Conservation (phyloP, 2,113 vertebrate species). For the Alces alces region DNA sequence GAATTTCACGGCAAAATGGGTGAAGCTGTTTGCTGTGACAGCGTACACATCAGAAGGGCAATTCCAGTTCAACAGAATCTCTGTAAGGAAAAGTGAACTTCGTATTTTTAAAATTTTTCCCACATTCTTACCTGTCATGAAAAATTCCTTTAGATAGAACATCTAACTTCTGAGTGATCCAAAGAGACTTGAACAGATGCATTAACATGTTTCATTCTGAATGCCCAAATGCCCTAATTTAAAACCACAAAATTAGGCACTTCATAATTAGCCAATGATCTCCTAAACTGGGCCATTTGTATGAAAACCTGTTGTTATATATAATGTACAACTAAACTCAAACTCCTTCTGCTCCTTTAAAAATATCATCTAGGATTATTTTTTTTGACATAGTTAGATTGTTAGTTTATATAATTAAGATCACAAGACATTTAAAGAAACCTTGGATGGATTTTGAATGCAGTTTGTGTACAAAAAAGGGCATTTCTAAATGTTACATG, state of each 20-base stretch:
- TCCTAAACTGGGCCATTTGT: conserved; percentile 41
- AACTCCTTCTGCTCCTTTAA: background rate
- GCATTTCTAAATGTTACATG: background rate
- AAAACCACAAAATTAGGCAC: conserved; percentile 50
- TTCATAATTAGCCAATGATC: conserved; percentile 41
- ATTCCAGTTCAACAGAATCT: background rate
- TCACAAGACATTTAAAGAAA: background rate
- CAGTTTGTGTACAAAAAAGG: background rate
- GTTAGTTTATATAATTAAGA: background rate
- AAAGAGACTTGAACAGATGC: conserved; percentile 56
- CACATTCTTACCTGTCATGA: background rate
- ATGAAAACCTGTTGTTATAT: background rate
- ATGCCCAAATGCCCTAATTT: conserved; percentile 60
- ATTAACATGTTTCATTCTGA: conserved; percentile 55
- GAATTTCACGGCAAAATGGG: conserved; percentile 42
- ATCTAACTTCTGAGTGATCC: conserved; percentile 51
- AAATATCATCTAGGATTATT: background rate
- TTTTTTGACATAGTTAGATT: conserved; percentile 32
- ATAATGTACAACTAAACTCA: background rate
- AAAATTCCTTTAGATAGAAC: conserved; percentile 42
- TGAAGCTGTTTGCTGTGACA: conserved; percentile 48
- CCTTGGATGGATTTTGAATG: background rate
- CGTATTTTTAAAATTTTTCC: background rate
- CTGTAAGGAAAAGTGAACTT: background rate
- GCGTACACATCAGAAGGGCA: background rate